Evolutionary conservation across 64 coral and sea anemone species (phyloP), one percentile per base, ranked within the genome.

Genomic region (Stichodactyla helianthus): DNA sequence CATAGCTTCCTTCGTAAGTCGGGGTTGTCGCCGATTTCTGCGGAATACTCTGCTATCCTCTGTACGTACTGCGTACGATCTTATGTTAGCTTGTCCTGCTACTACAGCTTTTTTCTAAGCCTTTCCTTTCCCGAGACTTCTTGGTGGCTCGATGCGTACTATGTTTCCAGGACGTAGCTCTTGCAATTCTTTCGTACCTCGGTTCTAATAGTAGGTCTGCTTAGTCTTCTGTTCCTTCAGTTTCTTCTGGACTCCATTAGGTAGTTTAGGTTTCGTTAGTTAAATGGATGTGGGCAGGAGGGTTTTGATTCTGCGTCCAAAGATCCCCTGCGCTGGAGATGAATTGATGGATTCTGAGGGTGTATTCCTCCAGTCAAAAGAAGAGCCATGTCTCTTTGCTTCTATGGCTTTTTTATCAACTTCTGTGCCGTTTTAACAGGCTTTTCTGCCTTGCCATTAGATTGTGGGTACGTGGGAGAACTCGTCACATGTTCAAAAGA

Each of bases 361-460:
- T 50, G 87, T 82, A 19, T 63, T 81, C n/a, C 14, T 52, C 60
- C 26, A 12, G 53, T 54, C n/a, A n/a, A n/a, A n/a, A n/a, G n/a
- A n/a, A n/a, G n/a, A n/a, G n/a, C n/a, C n/a, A n/a, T n/a, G n/a
- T n/a, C n/a, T n/a, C n/a, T n/a, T n/a, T n/a, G n/a, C n/a, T n/a
- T n/a, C n/a, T n/a, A n/a, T n/a, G n/a, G n/a, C 54, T 88, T 88
- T 54, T 60, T 87, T 50, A 74, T 77, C 1, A 87, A 54, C 55
- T 13, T 18, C 15, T 79, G n/a, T 15, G 86, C 76, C 1, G 51
- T 82, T 57, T 88, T 82, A 53, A 88, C 87, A 4, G 77, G 77
- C 81, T 88, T 88, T 56, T 88, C 87, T 8, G 82, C 77, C 17
- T 67, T 80, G 10, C 86, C 87, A 64, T 88, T 88, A 7, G 54